phyloP scores from a whole-genome alignment of 2,888 invertebrate species.

The Oeneis ivallda region DNA sequence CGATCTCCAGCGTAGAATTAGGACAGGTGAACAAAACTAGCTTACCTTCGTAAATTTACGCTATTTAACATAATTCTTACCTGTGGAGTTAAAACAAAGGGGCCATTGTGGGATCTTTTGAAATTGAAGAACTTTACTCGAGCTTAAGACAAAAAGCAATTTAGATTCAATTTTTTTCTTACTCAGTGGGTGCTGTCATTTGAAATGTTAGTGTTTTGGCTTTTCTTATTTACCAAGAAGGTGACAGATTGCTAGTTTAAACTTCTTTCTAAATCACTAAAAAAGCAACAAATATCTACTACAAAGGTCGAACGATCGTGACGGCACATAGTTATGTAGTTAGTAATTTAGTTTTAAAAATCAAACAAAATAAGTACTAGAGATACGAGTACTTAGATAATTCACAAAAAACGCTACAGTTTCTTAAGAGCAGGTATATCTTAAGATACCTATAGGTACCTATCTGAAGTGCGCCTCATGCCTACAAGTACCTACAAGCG shows the following conservation, averaged over 20 bases:
- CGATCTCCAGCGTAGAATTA: conserved; percentile 42
- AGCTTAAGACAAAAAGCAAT: conserved; percentile 40
- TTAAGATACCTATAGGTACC: too few species aligned
- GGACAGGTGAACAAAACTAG: conserved; percentile 59
- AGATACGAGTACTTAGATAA: too few species aligned
- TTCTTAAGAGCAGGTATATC: too few species aligned
- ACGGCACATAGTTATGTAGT: conserved; percentile 52
- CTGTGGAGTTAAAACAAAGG: conserved; percentile 66
- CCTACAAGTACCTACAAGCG: too few species aligned
- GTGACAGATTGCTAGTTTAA: conserved; percentile 30
- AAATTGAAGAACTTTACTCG: conserved; percentile 22
- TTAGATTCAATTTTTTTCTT: conserved; percentile 37
- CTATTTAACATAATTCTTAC: conserved; percentile 46
- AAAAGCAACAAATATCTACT: background rate
- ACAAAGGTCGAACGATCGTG: conserved; percentile 57
- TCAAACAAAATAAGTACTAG: background rate
- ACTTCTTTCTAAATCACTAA: conserved; percentile 1
- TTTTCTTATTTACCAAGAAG: conserved; percentile 4
- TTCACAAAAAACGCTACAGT: too few species aligned
- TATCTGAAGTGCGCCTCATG: too few species aligned
- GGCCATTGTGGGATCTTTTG: conserved; percentile 47
- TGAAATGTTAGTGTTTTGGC: conserved; percentile 32
- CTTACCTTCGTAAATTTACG: conserved; percentile 46
- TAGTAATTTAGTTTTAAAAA: background rate
- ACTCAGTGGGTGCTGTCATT: conserved; percentile 58